Conservation (phyloP, 1,140 invertebrate genomes). For the Pseudomyrmex concolor region DNA sequence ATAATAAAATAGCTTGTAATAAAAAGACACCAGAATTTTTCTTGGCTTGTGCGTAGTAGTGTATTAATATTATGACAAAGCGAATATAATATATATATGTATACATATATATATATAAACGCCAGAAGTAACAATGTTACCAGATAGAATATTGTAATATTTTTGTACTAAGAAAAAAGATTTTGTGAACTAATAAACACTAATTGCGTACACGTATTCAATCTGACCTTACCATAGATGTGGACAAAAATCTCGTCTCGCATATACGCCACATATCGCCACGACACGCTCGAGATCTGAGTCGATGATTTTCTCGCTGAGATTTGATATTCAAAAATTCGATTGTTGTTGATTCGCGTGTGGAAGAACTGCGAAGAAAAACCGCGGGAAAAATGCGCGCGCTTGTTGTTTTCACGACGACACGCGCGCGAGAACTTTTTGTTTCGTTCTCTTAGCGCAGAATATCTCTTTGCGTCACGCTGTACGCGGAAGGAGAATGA, state of each 20-base stretch:
- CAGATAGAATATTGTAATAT: slow-evolving; percentile 80
- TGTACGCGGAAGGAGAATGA: slow-evolving; percentile 24
- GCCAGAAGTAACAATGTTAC: slow-evolving; percentile 63
- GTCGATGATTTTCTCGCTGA: background rate
- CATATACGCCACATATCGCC: slow-evolving; percentile 17
- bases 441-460: background rate
- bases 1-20: no score
- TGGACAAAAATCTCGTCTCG: slow-evolving; percentile 33
- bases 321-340: no score
- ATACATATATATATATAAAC: no score
- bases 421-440: no score
- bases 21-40: background rate
- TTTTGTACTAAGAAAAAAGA: slow-evolving; percentile 80
- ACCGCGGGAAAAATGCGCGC: no score
- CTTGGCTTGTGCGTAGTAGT: slow-evolving; percentile 31
- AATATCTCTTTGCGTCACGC: background rate
- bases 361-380: no score
- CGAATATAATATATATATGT: slow-evolving; percentile 18
- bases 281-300: slow-evolving; percentile 41
- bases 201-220: slow-evolving; percentile 34
- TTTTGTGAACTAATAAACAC: slow-evolving; percentile 81
- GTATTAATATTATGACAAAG: slow-evolving; percentile 69
- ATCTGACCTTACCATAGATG: slow-evolving; percentile 55
- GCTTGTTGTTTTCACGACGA: no score
- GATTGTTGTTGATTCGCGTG: no score